Conservation (phyloP, 2,797 vertebrate species). For the Antrozous pallidus region DNA sequence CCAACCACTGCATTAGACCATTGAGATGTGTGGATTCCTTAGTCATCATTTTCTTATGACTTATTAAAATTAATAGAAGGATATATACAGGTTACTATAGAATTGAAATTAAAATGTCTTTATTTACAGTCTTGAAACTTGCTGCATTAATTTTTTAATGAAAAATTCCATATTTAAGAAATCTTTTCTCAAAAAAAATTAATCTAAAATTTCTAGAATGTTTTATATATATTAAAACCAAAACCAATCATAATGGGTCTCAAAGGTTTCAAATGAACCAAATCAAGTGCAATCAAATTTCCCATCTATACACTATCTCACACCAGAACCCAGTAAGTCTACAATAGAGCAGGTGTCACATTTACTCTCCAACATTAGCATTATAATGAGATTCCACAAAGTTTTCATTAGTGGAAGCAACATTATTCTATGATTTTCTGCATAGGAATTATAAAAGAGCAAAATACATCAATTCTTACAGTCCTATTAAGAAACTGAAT, state of each 20-base stretch:
- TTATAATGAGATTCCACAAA: background rate
- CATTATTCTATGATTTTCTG: background rate
- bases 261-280: background rate
- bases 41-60: constrained; percentile 33
- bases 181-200: background rate
- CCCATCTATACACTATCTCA: background rate
- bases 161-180: constrained; percentile 43
- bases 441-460: background rate
- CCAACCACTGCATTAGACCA: background rate
- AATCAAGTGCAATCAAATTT: background rate
- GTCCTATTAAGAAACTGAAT: background rate
- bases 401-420: constrained; percentile 12
- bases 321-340: background rate
- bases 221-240: background rate
- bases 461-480: background rate
- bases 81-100: background rate
- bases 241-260: background rate
- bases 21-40: background rate
- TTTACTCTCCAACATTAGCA: background rate
- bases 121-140: constrained; percentile 39
- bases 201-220: constrained; percentile 8
- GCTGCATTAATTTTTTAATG: constrained; percentile 6
- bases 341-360: background rate
- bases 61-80: constrained; percentile 50
- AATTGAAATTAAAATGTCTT: constrained; percentile 44